These are phyloP conservation scores for Synanthedon tipuliformis DNA, from an alignment of 2,888 invertebrate genomes.

Conservation along the genomic window DNA sequence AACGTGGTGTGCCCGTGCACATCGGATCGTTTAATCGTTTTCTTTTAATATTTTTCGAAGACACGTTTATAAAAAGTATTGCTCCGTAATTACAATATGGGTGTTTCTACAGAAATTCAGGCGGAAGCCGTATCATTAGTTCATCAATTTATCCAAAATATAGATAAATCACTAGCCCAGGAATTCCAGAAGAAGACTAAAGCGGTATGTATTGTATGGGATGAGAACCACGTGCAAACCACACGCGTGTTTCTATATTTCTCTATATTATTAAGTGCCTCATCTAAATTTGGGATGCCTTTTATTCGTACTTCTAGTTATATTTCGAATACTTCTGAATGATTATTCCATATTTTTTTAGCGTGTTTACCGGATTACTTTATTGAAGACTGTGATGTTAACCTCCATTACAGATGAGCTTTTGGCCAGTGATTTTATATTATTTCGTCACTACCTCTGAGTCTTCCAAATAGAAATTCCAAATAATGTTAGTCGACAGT, in stretches of 20 bases:
- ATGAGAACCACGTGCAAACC: slow-evolving; percentile 36
- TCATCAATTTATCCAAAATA: slow-evolving; percentile 73
- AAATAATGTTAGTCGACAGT: background rate
- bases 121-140: slow-evolving; percentile 66
- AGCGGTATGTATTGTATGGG: slow-evolving; percentile 73
- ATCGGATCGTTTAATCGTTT: no score
- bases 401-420: background rate
- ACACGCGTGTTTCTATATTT: background rate
- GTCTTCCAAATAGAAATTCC: background rate
- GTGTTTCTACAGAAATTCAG: slow-evolving; percentile 29
- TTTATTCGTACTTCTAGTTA: no score
- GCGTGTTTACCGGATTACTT: background rate
- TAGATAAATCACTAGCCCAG: slow-evolving; percentile 75
- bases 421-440: background rate
- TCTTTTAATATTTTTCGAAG: no score
- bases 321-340: no score
- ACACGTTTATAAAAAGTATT: no score
- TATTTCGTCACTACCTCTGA: slow-evolving; percentile 15
- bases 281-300: no score
- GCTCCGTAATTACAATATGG: slow-evolving; percentile 27
- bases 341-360: no score
- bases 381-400: background rate
- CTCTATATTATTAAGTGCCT: background rate
- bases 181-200: slow-evolving; percentile 79
- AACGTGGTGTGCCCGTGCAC: no score